Conservation (phyloP, 2,888 invertebrate species). For the Mycogona germanica region DNA sequence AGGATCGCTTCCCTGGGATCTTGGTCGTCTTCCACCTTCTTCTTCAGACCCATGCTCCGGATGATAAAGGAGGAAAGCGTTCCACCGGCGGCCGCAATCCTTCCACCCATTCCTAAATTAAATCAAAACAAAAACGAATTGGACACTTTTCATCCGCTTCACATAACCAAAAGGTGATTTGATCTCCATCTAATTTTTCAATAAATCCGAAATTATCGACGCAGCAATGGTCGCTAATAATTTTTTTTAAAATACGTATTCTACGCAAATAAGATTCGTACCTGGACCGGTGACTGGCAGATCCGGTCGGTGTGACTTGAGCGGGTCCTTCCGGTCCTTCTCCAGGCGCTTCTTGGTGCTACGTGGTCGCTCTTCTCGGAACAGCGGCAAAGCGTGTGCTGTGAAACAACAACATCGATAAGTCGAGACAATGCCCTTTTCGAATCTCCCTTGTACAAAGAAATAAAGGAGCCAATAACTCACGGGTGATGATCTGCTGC, state of each 20-base stretch:
- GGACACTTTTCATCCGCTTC: neutral
- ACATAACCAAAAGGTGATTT: neutral
- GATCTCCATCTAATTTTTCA: neutral
- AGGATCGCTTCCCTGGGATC: slow-evolving; percentile 92
- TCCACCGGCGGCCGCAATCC: slow-evolving; percentile 87
- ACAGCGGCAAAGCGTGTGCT: slow-evolving; percentile 84
- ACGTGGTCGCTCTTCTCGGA: slow-evolving; percentile 79
- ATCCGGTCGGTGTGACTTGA: slow-evolving; percentile 42
- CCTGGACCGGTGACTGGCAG: slow-evolving; percentile 43
- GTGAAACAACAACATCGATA: slow-evolving; percentile 19
- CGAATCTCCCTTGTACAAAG: neutral
- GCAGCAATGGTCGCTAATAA: too few relatives aligned
- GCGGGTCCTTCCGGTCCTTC: slow-evolving; percentile 59
- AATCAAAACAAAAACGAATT: slow-evolving; percentile 7
- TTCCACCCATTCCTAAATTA: slow-evolving; percentile 53
- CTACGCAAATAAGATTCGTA: slow-evolving; percentile 21
- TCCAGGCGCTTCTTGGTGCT: slow-evolving; percentile 83
- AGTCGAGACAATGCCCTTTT: too few relatives aligned
- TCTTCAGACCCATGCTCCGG: slow-evolving; percentile 84
- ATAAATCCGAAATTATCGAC: neutral
- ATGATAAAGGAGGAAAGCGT: slow-evolving; percentile 95
- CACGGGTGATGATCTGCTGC: slow-evolving; percentile 84
- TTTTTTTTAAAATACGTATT: too few relatives aligned
- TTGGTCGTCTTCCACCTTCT: slow-evolving; percentile 74
- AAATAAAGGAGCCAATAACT: too few relatives aligned